Evolutionary conservation across 2,113 vertebrate species (phyloP).

Genomic region (Cacatua alba): DNA sequence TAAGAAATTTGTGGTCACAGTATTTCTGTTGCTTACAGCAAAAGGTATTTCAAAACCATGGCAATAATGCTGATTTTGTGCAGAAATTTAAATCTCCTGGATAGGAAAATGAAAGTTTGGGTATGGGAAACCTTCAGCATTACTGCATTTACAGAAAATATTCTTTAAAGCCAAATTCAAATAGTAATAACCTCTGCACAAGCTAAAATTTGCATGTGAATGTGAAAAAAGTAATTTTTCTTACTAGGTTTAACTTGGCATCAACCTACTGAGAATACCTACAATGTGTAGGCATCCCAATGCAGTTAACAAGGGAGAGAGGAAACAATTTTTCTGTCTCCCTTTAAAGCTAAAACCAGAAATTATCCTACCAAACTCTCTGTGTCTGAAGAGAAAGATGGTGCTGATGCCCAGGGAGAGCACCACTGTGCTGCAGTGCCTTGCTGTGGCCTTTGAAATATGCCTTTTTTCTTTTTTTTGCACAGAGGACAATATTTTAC

Average conservation of each 20-base stretch:
- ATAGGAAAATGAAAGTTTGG: neutral
- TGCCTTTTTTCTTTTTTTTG: neutral
- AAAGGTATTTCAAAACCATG: neutral
- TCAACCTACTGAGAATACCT: neutral
- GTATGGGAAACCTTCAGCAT: neutral
- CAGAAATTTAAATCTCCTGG: neutral
- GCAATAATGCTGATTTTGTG: neutral
- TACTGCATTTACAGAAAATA: neutral
- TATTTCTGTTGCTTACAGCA: neutral
- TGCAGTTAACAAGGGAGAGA: neutral
- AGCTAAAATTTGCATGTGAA: neutral
- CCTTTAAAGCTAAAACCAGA: neutral
- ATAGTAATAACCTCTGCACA: neutral
- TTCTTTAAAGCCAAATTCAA: neutral
- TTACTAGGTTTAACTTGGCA: neutral
- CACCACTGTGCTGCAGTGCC: rapidly evolving
- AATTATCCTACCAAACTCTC: neutral
- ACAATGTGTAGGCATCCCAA: neutral
- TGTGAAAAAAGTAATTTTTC: neutral
- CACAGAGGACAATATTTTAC: neutral
- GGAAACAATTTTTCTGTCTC: neutral
- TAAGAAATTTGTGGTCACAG: rapidly evolving
- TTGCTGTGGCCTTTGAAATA: neutral
- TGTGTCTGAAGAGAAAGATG: neutral
- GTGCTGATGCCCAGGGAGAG: neutral